Base-by-base conservation (phyloP, 1,140 invertebrate species). In the Hyphantria cunea region DNA sequence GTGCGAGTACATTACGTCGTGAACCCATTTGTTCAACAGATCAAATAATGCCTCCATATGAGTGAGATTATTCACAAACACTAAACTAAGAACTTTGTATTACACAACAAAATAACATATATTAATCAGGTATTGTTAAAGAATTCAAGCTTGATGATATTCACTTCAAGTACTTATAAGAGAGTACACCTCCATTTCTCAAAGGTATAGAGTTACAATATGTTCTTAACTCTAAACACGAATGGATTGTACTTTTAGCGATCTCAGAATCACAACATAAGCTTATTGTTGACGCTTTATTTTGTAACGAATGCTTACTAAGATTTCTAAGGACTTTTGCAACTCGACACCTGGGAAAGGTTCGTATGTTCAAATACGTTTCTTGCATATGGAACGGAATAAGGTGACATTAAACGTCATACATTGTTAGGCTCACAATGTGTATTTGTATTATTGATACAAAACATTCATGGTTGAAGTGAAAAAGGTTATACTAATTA, bases 281-380 rank as follows among this genome's bases (percentile, higher is more conserved):
- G 14, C 15, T 52, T 11, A 32, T 39, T 31, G 17, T 48, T 48
- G 48, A 12, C 53, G 8, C 7, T 3, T 59, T 42, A 50, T 17
- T 41, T 41, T 42, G 17, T 41, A 42, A 41, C 34, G 41, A 58
- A 12, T 55, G 65, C 64, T 67, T 67, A 67, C 45, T 66, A 44
- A 66, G 70, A 61, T 51, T 85, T 80, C 76, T 63, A 72, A 65
- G 78, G 80, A 84, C 82, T 76, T 62, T 44, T 8, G 80, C 55
- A 82, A 86, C 55, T 17, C 34, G 65, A 84, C 76, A 82, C 84
- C 76, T 77, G 77, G 55, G 72, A 78, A 72, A 61, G 60, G 49
- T 37, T 55, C 51, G 55, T 45, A 52, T 11, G 47, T 13, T 4
- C 5, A 34, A 45, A 50, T 50, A 50, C 9, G 7, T 0, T 25